Percentiles rank a stretch among this genome's conserved stretches.
These are phyloP conservation scores for Brachynemurus nebulosus DNA, from an alignment of 2,888 invertebrate species.

Conservation along the genomic window DNA sequence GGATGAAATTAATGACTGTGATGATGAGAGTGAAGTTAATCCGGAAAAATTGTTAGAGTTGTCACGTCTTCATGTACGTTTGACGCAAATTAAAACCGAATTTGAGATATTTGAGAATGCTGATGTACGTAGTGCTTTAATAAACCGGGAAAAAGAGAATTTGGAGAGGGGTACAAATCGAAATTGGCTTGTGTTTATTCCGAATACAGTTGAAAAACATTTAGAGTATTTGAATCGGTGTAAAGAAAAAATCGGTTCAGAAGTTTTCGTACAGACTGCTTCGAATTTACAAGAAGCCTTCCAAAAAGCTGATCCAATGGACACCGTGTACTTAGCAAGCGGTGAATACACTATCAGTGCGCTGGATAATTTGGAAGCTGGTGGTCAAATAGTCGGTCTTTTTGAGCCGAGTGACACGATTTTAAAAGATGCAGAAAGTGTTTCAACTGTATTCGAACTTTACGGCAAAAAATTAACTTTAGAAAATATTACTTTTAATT, in stretches of 20 bases:
- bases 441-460: constrained; percentile 37
- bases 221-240: constrained; percentile 32
- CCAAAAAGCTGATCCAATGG: constrained; percentile 30
- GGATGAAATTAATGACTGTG: constrained; percentile 28
- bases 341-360: constrained; percentile 36
- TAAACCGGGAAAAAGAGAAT: constrained; percentile 23
- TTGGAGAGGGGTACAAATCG: constrained; percentile 19
- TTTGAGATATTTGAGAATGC: constrained; percentile 46
- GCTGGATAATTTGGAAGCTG: constrained; percentile 37
- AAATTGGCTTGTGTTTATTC: constrained; percentile 34
- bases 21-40: constrained; percentile 23
- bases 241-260: constrained; percentile 27
- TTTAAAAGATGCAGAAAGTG: constrained; percentile 33
- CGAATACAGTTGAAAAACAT: constrained; percentile 33
- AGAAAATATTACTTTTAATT: constrained; percentile 40
- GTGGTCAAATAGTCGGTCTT: constrained; percentile 31
- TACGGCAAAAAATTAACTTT: constrained; percentile 34
- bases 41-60: constrained; percentile 31
- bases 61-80: constrained; percentile 39
- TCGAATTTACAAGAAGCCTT: constrained; percentile 29
- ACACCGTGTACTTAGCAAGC: constrained; percentile 36
- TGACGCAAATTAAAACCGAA: constrained; percentile 42
- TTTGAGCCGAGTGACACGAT: constrained; percentile 23
- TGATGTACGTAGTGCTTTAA: constrained; percentile 36
- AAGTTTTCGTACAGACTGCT: constrained; percentile 31